Conservation (phyloP, 2,888 invertebrate genomes). For the Sinelater perroti region DNA sequence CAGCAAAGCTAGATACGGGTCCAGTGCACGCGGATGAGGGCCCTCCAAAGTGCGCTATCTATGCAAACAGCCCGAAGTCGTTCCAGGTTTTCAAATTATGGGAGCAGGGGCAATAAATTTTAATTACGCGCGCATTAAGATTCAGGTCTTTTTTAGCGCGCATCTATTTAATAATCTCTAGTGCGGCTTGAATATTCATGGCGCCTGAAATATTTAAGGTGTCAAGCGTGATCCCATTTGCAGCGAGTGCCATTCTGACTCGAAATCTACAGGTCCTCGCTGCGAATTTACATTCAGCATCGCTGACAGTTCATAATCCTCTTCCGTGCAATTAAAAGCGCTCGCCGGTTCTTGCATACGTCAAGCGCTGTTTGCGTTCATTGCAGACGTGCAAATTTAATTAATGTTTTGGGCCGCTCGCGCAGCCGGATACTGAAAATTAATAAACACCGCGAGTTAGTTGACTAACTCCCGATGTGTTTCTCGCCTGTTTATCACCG, state of each 20-base stretch:
- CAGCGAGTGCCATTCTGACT: constrained; percentile 43
- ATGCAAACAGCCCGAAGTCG: constrained; percentile 8
- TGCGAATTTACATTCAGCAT: constrained; percentile 45
- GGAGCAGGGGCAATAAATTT: constrained; percentile 26
- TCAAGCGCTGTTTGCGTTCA: constrained; percentile 43
- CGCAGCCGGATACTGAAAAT: constrained; percentile 36
- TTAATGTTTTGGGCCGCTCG: constrained; percentile 41
- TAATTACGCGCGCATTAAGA: constrained; percentile 25
- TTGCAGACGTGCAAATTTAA: constrained; percentile 45
- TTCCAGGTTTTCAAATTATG: constrained; percentile 1
- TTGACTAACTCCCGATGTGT: too few relatives aligned
- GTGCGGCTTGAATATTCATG: constrained; percentile 47
- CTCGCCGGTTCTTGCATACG: constrained; percentile 38
- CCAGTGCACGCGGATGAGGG: not conserved
- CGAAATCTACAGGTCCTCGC: constrained; percentile 46
- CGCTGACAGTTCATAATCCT: constrained; percentile 46
- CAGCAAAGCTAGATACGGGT: too few relatives aligned
- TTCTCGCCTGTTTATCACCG: too few relatives aligned
- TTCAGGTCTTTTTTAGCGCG: constrained; percentile 19
- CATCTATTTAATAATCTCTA: constrained; percentile 30
- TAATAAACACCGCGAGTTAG: constrained; percentile 31
- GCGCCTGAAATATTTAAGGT: constrained; percentile 43
- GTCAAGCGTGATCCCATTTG: constrained; percentile 48
- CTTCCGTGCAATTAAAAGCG: constrained; percentile 41
- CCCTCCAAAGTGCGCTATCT: constrained; percentile 11